Conservation (phyloP, 1,140 invertebrate genomes). For the Diorhabda elongata region DNA sequence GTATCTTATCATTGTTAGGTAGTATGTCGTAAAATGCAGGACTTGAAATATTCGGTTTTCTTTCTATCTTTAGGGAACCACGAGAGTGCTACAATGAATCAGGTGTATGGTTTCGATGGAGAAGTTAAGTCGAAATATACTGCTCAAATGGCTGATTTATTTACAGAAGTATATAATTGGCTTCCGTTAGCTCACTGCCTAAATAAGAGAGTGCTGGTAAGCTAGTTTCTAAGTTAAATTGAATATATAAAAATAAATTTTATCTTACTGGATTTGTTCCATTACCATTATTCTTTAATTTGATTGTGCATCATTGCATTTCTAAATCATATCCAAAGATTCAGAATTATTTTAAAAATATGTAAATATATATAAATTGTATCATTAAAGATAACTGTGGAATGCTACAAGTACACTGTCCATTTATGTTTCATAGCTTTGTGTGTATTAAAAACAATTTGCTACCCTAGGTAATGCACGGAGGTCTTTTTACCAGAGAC, state of each 20-base stretch:
- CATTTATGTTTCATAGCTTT: no score
- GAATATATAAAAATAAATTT: neutral
- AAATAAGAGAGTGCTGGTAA: conserved; percentile 83
- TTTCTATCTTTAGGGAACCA: conserved; percentile 78
- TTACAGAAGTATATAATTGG: conserved; percentile 98
- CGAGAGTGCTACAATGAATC: conserved; percentile 97
- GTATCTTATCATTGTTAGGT: no score
- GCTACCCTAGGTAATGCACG: conserved; percentile 77
- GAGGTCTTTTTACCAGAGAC: conserved; percentile 87
- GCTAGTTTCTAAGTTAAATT: conserved; percentile 23
- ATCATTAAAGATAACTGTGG: no score
- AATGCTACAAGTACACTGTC: no score
- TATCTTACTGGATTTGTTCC: neutral
- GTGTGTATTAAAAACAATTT: no score
- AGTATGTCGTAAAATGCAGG: no score
- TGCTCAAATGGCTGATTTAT: conserved; percentile 90
- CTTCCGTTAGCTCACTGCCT: conserved; percentile 94
- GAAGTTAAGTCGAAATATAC: conserved; percentile 96
- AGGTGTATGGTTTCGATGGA: conserved; percentile 98
- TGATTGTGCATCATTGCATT: neutral
- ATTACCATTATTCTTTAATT: conserved; percentile 23
- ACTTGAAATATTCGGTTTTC: no score
- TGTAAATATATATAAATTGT: no score
- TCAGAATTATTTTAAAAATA: no score
- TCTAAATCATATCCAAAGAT: no score